Evolutionary conservation across 35 echinoderm and acorn worm species (phyloP).

Genomic region (Anneissia japonica): DNA sequence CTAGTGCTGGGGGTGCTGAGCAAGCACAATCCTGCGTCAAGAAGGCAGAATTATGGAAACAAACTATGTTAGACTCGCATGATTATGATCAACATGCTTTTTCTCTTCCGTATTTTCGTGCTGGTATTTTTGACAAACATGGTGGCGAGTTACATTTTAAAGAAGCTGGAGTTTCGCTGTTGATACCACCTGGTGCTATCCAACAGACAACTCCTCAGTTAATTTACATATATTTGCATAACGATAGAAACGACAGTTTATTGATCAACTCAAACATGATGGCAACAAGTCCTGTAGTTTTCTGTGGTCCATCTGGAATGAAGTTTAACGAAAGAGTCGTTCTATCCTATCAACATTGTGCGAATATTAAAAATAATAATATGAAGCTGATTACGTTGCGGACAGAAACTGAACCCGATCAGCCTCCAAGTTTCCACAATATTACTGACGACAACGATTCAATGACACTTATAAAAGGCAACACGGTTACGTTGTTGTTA

Average conservation of each 20-base stretch:
- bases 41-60: background rate
- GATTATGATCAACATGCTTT: background rate
- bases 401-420: background rate
- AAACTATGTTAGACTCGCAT: background rate
- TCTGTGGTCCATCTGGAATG: slow-evolving; percentile 8
- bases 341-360: slow-evolving; percentile 18
- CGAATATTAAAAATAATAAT: background rate
- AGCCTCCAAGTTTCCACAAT: background rate
- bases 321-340: background rate
- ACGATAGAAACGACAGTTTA: background rate
- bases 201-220: background rate
- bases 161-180: background rate
- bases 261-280: background rate
- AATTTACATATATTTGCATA: background rate
- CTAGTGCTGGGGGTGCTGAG: too few species aligned
- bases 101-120: background rate
- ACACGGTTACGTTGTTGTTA: background rate
- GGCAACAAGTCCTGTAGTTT: background rate
- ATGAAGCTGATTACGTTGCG: background rate
- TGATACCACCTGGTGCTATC: slow-evolving; percentile 9
- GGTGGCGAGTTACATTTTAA: background rate
- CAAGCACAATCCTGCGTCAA: too few species aligned
- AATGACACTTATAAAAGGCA: background rate
- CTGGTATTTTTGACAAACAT: background rate
- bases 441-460: background rate